phyloP scores from a whole-genome alignment of 2,797 vertebrate genomes.

The Chrosomus eos region DNA sequence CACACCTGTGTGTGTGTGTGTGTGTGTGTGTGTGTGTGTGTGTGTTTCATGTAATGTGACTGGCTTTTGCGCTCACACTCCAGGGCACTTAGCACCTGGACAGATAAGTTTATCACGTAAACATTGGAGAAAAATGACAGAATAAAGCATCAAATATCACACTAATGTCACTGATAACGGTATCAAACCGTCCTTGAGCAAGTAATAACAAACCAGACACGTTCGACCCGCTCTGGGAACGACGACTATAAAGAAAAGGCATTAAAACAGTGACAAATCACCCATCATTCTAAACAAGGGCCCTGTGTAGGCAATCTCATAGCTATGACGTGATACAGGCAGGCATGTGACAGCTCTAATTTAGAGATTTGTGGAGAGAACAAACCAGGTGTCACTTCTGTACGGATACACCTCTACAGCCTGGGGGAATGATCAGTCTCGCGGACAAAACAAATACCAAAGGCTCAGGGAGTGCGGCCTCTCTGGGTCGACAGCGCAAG shows the following conservation, averaged over 20 bases:
- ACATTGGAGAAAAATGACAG: slow-evolving; percentile 44
- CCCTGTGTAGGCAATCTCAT: slow-evolving; percentile 35
- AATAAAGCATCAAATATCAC: slow-evolving; percentile 47
- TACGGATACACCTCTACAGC: slow-evolving; percentile 39
- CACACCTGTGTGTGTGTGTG: not conserved
- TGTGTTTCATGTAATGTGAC: slow-evolving; percentile 39
- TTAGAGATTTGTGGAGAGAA: slow-evolving; percentile 48
- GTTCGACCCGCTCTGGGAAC: slow-evolving; percentile 25
- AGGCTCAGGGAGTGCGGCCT: slow-evolving; percentile 11
- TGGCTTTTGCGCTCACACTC: slow-evolving; percentile 43
- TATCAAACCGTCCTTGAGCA: slow-evolving; percentile 51
- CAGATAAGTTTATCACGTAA: slow-evolving; percentile 61
- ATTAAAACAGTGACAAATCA: slow-evolving; percentile 50
- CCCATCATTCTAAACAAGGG: slow-evolving; percentile 46
- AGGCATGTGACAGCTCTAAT: slow-evolving; percentile 44
- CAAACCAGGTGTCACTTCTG: slow-evolving; percentile 44
- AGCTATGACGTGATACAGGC: slow-evolving; percentile 33
- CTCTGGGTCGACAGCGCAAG: not conserved
- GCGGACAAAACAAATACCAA: slow-evolving; percentile 24
- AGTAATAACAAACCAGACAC: slow-evolving; percentile 63
- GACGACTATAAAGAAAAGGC: slow-evolving; percentile 39
- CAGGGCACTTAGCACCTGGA: slow-evolving; percentile 52
- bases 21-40: not conserved
- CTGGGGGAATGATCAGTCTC: slow-evolving; percentile 36
- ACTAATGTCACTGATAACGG: slow-evolving; percentile 46